Conservation (phyloP, 2,797 vertebrate genomes). For the Sebastes minor region DNA sequence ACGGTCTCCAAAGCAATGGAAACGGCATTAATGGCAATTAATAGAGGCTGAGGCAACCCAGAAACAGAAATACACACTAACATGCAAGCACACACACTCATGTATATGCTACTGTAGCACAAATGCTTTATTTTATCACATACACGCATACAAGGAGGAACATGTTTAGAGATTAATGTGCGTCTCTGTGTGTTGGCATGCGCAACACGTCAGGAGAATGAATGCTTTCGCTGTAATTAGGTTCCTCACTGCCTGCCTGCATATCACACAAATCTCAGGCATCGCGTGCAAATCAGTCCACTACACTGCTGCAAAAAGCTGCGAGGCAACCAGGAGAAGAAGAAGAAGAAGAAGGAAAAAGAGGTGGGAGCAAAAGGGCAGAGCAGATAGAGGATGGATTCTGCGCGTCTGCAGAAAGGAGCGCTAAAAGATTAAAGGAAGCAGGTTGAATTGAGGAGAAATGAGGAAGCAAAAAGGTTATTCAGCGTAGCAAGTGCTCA, state of each 20-base stretch:
- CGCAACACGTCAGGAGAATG: slow-evolving; percentile 4
- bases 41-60: not conserved
- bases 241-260: slow-evolving; percentile 9
- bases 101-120: not conserved
- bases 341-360: not conserved
- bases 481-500: slow-evolving; percentile 16
- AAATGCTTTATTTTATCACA: not conserved
- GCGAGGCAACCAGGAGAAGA: not conserved
- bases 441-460: slow-evolving; percentile 22
- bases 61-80: not conserved
- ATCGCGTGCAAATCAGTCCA: slow-evolving; percentile 23
- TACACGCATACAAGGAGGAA: not conserved
- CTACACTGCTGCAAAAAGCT: not conserved
- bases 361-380: slow-evolving; percentile 3
- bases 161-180: not conserved
- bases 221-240: slow-evolving; percentile 32
- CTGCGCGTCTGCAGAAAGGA: not conserved
- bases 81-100: not conserved
- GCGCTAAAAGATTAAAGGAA: slow-evolving; percentile 25
- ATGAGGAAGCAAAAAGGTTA: slow-evolving; percentile 34
- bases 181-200: not conserved
- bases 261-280: slow-evolving; percentile 23
- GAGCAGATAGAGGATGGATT: slow-evolving; percentile 8
- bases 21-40: slow-evolving; percentile 12
- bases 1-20: slow-evolving; percentile 20